Conservation (phyloP, 2,113 vertebrate species). For the Rhinopomastus cyanomelas region DNA sequence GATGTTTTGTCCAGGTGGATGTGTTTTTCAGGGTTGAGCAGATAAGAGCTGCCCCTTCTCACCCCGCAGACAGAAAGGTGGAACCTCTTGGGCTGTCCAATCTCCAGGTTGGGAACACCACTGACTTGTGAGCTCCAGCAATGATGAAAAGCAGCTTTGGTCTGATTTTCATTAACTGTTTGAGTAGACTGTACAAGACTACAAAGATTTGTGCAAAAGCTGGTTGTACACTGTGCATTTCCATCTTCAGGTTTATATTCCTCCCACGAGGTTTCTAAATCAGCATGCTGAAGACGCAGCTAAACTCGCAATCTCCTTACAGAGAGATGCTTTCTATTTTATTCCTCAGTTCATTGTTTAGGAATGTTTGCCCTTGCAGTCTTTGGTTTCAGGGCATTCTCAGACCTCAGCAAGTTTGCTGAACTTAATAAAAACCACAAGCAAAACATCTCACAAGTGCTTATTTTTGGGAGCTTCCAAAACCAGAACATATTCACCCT, state of each 20-base stretch:
- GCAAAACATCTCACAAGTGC: not conserved
- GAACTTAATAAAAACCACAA: constrained; percentile 23
- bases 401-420: constrained; percentile 34
- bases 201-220: not conserved
- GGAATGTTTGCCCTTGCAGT: constrained; percentile 9
- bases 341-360: constrained; percentile 35
- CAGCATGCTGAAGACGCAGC: not conserved
- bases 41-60: not conserved
- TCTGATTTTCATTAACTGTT: not conserved
- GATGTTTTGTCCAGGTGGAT: no score
- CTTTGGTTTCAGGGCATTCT: constrained; percentile 1
- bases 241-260: not conserved
- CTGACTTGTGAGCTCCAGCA: not conserved
- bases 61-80: not conserved
- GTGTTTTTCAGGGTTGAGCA: not conserved
- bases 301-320: not conserved
- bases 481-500: not conserved
- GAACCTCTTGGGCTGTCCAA: not conserved
- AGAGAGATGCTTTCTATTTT: constrained; percentile 12
- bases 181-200: not conserved
- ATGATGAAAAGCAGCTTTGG: not conserved
- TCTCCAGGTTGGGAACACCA: not conserved
- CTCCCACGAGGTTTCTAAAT: constrained; percentile 30
- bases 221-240: not conserved
- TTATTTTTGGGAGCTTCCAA: constrained; percentile 22